A percentile compares a stretch with the other conserved stretches of the same genome.
Evolutionary conservation across 1,140 invertebrate species (phyloP).

Genomic region (Hylaeus anthracinus): DNA sequence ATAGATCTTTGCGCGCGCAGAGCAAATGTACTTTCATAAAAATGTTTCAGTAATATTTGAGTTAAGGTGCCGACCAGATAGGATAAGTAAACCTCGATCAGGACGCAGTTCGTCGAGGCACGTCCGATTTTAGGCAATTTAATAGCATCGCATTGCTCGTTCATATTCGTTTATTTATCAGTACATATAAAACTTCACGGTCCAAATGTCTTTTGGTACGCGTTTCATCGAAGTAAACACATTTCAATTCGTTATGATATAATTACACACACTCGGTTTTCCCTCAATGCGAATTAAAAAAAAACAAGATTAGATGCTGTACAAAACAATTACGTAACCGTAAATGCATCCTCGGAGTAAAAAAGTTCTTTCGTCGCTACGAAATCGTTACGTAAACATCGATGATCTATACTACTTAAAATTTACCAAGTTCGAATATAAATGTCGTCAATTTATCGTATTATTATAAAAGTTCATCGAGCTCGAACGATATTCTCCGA

Average conservation of each 20-base stretch:
- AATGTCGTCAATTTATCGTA: no score
- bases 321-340: background rate
- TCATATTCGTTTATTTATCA: constrained; percentile 39
- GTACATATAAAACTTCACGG: constrained; percentile 38
- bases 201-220: background rate
- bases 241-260: no score
- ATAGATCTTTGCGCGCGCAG: no score
- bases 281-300: no score
- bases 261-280: no score
- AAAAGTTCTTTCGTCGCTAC: background rate
- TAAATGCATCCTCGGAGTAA: constrained; percentile 1
- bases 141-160: background rate
- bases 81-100: background rate
- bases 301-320: background rate
- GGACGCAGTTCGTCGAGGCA: background rate
- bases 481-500: no score
- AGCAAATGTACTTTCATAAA: no score
- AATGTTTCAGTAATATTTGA: no score
- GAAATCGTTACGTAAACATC: background rate
- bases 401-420: background rate
- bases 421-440: background rate
- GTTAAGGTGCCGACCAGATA: no score
- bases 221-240: background rate
- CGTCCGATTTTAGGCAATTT: background rate
- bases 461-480: no score